Conservation (phyloP, 2,113 vertebrate species). For the Oryzias melastigma region DNA sequence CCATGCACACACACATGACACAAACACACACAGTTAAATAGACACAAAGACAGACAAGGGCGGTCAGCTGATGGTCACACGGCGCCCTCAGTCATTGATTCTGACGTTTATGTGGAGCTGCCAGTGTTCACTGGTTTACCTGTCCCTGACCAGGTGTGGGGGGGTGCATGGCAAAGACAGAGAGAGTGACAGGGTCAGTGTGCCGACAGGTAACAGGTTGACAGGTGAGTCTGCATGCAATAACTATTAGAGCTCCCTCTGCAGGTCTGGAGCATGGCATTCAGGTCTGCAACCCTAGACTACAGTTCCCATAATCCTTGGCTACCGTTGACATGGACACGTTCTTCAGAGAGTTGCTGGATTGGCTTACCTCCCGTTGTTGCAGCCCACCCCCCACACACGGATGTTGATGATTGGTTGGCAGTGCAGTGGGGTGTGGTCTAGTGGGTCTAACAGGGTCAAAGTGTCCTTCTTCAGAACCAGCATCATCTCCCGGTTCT, state of each 20-base stretch:
- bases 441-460: constrained; percentile 88
- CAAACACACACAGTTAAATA: no score
- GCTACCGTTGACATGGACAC: not conserved
- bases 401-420: constrained; percentile 96
- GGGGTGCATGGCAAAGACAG: constrained; percentile 41
- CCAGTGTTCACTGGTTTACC: constrained; percentile 46
- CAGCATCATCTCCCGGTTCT: constrained; percentile 95
- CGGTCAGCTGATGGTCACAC: not conserved
- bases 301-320: not conserved
- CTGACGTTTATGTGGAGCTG: constrained; percentile 5
- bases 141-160: constrained; percentile 61
- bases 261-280: no score
- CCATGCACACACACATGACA: not conserved
- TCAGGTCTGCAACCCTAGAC: not conserved
- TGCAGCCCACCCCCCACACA: constrained; percentile 96
- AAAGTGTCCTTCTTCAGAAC: constrained; percentile 94
- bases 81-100: constrained; percentile 1
- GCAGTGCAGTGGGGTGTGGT: constrained; percentile 87
- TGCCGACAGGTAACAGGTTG: not conserved
- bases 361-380: constrained; percentile 89
- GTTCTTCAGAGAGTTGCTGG: not conserved
- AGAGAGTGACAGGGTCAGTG: constrained; percentile 52
- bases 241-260: no score
- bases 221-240: constrained; percentile 10
- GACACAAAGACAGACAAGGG: constrained; percentile 4